Percentiles rank a stretch among this genome's conserved stretches.
These are phyloP conservation scores for Coccyzus lansbergi DNA, from an alignment of 2,797 vertebrate species.

Conservation along the genomic window DNA sequence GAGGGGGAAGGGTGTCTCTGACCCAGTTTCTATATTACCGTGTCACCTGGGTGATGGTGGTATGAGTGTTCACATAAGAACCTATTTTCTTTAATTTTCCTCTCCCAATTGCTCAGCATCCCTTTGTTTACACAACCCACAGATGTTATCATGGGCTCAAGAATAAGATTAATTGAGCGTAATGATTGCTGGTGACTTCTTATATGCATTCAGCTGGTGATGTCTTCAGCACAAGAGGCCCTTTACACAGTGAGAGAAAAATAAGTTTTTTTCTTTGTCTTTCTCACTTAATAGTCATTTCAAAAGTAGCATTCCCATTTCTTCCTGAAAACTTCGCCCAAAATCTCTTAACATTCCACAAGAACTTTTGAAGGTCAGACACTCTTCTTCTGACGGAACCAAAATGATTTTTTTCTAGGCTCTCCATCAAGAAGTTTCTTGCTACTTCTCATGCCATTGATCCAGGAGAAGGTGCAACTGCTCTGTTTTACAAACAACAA, in stretches of 20 bases:
- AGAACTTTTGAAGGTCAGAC: neutral
- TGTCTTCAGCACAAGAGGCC: neutral
- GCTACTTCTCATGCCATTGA: neutral
- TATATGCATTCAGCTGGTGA: conserved; percentile 12
- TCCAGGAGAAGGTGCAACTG: neutral
- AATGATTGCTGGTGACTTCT: neutral
- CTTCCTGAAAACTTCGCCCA: neutral
- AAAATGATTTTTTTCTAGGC: neutral
- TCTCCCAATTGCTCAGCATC: conserved; percentile 10
- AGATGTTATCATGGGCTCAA: conserved; percentile 39
- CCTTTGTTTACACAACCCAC: conserved; percentile 57
- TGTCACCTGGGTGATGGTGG: neutral
- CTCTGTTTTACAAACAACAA: neutral
- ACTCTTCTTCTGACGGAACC: neutral
- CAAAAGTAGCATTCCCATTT: neutral
- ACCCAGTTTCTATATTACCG: conserved; percentile 58
- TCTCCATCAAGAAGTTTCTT: neutral
- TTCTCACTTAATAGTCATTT: neutral
- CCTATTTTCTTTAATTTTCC: conserved; percentile 28
- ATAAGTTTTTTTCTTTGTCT: neutral
- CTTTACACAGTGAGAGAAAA: neutral
- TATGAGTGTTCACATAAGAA: conserved; percentile 14
- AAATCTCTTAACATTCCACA: neutral
- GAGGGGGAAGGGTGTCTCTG: conserved; percentile 60
- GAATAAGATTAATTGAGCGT: conserved; percentile 59